Percentiles rank a stretch among this genome's conserved stretches.
Evolutionary conservation across 2,797 vertebrate species (phyloP).

Genomic region (Orientallactaga sibirica): DNA sequence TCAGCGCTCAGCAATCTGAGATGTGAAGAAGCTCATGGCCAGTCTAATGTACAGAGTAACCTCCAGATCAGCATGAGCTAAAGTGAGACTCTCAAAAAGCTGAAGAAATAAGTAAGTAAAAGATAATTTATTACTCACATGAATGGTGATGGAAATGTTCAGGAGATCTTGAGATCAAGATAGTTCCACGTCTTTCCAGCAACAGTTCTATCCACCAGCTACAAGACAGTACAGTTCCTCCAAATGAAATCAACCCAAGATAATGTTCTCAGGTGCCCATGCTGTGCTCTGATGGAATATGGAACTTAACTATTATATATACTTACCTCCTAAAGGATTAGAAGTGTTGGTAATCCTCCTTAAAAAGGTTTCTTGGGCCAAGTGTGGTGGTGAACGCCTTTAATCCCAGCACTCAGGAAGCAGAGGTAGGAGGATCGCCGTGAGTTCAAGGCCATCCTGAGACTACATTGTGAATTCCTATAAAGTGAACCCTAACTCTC

Average conservation of each 20-base stretch:
- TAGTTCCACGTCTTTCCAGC: conserved; percentile 13
- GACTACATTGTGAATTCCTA: too few species aligned
- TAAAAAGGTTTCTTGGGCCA: not conserved
- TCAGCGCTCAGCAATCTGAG: too few species aligned
- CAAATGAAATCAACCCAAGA: not conserved
- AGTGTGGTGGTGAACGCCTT: too few species aligned
- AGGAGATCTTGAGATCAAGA: not conserved
- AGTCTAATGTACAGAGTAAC: too few species aligned
- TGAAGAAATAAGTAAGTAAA: too few species aligned
- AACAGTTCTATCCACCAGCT: not conserved
- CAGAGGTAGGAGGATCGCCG: too few species aligned
- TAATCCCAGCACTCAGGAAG: too few species aligned
- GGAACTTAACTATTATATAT: conserved; percentile 25
- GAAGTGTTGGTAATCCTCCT: not conserved
- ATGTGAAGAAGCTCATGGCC: too few species aligned
- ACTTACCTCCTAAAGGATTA: conserved; percentile 7
- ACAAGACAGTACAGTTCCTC: not conserved
- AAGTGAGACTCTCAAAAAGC: too few species aligned
- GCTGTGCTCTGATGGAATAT: conserved; percentile 12
- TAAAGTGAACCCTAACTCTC: too few species aligned
- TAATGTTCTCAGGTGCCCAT: not conserved
- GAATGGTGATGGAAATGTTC: conserved; percentile 36
- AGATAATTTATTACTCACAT: not conserved
- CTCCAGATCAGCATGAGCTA: too few species aligned
- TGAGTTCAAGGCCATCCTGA: too few species aligned